Percentiles rank a stretch among this genome's conserved stretches.
Conservation (phyloP, 2,113 vertebrate species). For the Phaethornis superciliosus region DNA sequence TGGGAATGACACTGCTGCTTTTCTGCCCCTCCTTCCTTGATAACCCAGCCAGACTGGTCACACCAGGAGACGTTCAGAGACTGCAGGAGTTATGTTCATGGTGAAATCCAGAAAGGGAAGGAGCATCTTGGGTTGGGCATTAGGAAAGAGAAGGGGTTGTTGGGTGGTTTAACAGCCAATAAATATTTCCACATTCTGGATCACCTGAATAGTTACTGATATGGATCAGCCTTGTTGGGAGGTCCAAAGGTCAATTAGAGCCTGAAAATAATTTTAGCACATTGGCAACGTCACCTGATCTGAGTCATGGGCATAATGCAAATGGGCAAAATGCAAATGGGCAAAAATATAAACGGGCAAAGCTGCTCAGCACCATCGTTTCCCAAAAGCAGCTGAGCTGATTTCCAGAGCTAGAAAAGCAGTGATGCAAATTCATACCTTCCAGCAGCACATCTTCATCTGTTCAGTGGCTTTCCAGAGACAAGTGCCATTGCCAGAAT, state of each 20-base stretch:
- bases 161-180: neutral
- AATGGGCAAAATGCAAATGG: neutral
- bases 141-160: neutral
- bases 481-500: neutral
- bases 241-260: neutral
- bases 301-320: neutral
- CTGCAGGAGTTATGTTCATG: neutral
- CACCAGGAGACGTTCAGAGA: neutral
- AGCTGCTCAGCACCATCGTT: neutral
- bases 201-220: neutral
- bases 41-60: neutral
- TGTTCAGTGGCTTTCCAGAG: neutral
- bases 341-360: neutral
- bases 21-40: neutral
- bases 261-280: slow-evolving; percentile 4
- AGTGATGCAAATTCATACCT: neutral
- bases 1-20: neutral
- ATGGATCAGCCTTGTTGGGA: neutral
- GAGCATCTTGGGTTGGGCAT: neutral
- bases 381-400: neutral
- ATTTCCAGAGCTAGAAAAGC: neutral
- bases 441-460: neutral
- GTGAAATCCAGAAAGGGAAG: neutral
- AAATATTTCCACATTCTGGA: neutral
- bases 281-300: neutral